phyloP scores from a whole-genome alignment of 2,888 invertebrate genomes.

The Noctua pronuba region DNA sequence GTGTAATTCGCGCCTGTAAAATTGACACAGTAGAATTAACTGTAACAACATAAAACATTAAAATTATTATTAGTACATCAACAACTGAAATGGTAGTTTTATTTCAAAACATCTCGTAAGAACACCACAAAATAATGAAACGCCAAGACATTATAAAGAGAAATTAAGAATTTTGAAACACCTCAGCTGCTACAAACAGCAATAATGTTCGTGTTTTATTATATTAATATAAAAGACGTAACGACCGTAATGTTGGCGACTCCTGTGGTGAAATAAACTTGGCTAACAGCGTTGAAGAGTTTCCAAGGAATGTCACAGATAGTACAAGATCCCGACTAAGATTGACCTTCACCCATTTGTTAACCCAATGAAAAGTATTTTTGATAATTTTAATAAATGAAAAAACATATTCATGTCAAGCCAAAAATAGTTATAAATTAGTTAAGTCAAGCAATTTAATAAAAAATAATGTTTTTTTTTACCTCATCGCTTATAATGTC shows the following conservation, averaged over 20 bases:
- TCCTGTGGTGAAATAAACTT: slow-evolving; percentile 63
- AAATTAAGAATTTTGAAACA: slow-evolving; percentile 30
- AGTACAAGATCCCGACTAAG: neutral
- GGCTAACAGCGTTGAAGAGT: slow-evolving; percentile 64
- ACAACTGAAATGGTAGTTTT: neutral
- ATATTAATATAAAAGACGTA: slow-evolving; percentile 65
- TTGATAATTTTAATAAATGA: neutral
- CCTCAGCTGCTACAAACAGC: slow-evolving; percentile 48
- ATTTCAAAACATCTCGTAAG: slow-evolving; percentile 8
- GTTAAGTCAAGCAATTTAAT: neutral
- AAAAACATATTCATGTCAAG: neutral
- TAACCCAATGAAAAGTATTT: neutral
- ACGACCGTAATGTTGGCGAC: slow-evolving; percentile 54
- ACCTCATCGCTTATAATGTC: neutral
- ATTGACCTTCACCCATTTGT: neutral
- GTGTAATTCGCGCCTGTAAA: too few species aligned
- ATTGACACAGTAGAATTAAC: neutral
- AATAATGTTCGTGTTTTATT: slow-evolving; percentile 62
- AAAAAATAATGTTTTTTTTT: neutral
- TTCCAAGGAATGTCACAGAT: slow-evolving; percentile 61
- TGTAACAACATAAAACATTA: neutral
- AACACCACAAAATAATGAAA: slow-evolving; percentile 33
- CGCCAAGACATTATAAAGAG: slow-evolving; percentile 26
- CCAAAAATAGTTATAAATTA: too few species aligned
- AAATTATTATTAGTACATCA: neutral